Percentiles rank a stretch among this genome's conserved stretches.
These are phyloP conservation scores for Tinea trinotella DNA, from an alignment of 2,888 invertebrate genomes.

Conservation along the genomic window DNA sequence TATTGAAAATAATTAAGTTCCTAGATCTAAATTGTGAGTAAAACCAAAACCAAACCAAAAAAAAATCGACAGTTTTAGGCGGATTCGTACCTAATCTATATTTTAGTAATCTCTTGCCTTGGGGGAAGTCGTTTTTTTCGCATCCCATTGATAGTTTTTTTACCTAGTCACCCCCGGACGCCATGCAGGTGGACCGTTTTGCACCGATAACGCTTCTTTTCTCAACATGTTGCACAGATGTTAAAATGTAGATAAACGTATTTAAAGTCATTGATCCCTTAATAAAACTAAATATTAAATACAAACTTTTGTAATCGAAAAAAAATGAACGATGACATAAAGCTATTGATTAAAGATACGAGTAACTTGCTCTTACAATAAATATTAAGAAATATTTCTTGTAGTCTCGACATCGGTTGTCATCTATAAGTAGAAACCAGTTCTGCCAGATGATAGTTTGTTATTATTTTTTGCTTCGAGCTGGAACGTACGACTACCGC, in stretches of 20 bases:
- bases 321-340: neutral
- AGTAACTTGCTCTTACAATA: neutral
- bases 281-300: neutral
- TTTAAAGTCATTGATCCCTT: neutral
- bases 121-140: neutral
- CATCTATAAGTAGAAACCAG: slow-evolving; percentile 51
- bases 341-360: neutral
- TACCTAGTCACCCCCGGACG: neutral
- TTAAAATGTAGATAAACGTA: neutral
- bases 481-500: slow-evolving; percentile 26
- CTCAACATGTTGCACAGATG: neutral
- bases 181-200: neutral
- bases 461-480: slow-evolving; percentile 54
- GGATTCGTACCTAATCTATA: no score
- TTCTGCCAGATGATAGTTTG: slow-evolving; percentile 60
- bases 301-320: no score
- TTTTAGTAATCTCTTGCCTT: no score
- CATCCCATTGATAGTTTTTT: neutral
- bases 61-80: no score
- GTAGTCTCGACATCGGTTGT: slow-evolving; percentile 20
- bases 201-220: neutral
- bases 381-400: slow-evolving; percentile 9
- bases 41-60: no score
- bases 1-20: no score
- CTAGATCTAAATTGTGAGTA: no score